Percentiles rank a stretch among this genome's conserved stretches.
Evolutionary conservation across 1,140 invertebrate genomes (phyloP).

Genomic region (Bombyx mori): ASM3026992v2 NC_085121.1:13925001-13925500

Average conservation of each 20-base stretch:
- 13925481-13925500: no score
- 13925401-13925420: no score
- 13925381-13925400: no score
- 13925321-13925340: neutral
- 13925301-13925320: constrained; percentile 7
- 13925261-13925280: constrained; percentile 46
- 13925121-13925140: constrained; percentile 15
- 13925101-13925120: neutral
- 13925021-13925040: no score
- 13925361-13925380: neutral
- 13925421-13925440: no score
- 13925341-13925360: neutral
- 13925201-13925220: constrained; percentile 56
- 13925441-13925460: no score
- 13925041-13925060: no score
- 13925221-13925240: constrained; percentile 61
- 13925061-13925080: no score
- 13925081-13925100: no score
- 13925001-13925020: no score
- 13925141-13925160: constrained; percentile 48
- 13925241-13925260: constrained; percentile 67
- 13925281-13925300: constrained; percentile 25
- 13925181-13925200: constrained; percentile 32
- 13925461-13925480: no score
- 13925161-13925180: constrained; percentile 39